Percentiles rank a stretch among this genome's conserved stretches.
Conservation (phyloP, 2,797 vertebrate species). For the Crocodylus rhombifer region DNA sequence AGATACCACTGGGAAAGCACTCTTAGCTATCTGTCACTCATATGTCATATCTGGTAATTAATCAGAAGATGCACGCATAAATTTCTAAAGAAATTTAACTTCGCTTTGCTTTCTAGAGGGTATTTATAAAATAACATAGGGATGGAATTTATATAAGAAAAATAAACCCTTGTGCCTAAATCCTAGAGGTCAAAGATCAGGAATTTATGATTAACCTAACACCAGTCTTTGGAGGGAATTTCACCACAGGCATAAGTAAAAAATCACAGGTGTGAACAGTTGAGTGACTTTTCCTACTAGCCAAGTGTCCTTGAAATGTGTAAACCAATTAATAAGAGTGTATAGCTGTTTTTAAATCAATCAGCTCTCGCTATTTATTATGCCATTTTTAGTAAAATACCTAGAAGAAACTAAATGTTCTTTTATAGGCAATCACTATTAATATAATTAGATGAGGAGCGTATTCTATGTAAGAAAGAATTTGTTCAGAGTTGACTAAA, state of each 20-base stretch:
- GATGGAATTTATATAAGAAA: not conserved
- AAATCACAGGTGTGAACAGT: not conserved
- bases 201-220: not conserved
- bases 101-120: too few relatives aligned
- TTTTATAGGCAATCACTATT: not conserved
- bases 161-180: not conserved
- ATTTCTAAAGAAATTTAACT: not conserved
- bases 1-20: not conserved
- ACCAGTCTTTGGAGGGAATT: not conserved
- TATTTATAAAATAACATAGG: not conserved
- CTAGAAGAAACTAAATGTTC: not conserved
- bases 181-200: not conserved
- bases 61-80: not conserved
- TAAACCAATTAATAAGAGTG: not conserved
- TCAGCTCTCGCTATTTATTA: not conserved
- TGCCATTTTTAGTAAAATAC: not conserved
- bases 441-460: not conserved
- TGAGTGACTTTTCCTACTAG: not conserved
- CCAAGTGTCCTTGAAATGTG: not conserved
- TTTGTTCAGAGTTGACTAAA: not conserved
- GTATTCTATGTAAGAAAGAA: not conserved
- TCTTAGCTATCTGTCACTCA: not conserved
- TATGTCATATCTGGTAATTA: not conserved
- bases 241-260: not conserved
- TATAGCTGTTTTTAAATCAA: not conserved